Evolutionary conservation across 2,888 invertebrate genomes (phyloP), one percentile per base, ranked within the genome.

Genomic region (Furcula furcula): DNA sequence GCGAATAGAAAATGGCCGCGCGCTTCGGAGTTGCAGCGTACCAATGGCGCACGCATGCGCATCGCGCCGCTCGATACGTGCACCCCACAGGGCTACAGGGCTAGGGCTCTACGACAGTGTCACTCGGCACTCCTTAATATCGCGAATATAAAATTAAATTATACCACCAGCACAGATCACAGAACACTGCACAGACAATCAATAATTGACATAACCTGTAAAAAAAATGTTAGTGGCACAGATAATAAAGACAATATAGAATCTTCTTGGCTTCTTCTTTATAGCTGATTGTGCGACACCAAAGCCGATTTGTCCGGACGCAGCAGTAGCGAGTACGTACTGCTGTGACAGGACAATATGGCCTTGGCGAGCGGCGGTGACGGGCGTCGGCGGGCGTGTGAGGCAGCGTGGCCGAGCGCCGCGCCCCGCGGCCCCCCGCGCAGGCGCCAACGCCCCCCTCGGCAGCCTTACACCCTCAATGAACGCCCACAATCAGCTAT

Each of bases 311-410:
- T 96, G 96, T 95, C 96, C 95, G 92, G 94, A 91, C 92, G 93
- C 95, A 96, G 94, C 96, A 96, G 96, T 96, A 96, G 91, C 81
- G 74, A 85, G 58, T 42, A 90, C 92, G 93, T 96, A 96, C 96
- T 96, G 96, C 96, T 96, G 96, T 96, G 96, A 96, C 96, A 96
- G 96, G 96, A 97, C 96, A 97, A 97, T 96, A 96, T 96, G 94
- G 92, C 91, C 93, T 92, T 91, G 84, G 82, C 88, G 90, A 81
- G 85, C 81, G 62, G 50, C 46, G 56, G 55, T 55, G 67, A 55
- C 80, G 84, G 83, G 75, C 65, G 86, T 76, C 84, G 78, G 79
- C 69, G 77, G 81, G 85, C 87, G 87, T 90, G 90, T 90, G 90
- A 87, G 76, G 79, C 76, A 66, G 75, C 76, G 86, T 75, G 81